Conservation (phyloP, 2,888 invertebrate genomes). For the Ypsolopha scabrella region DNA sequence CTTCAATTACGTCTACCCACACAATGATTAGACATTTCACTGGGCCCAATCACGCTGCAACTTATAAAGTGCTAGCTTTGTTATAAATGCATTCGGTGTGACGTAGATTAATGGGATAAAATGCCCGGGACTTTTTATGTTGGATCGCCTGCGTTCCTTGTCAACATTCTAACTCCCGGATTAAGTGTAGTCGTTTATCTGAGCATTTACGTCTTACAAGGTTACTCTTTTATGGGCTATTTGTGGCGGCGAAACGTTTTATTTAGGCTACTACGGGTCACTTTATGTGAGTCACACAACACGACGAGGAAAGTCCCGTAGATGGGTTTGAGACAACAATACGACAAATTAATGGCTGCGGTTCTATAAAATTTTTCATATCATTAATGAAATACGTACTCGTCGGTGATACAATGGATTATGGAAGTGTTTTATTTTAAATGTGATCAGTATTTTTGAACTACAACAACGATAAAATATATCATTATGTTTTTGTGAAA, state of each 20-base stretch:
- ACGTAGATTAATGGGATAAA: conserved; percentile 60
- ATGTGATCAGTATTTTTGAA: too few species aligned
- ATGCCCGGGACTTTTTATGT: conserved; percentile 46
- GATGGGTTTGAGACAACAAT: not conserved
- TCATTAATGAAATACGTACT: too few species aligned
- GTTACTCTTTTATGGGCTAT: conserved; percentile 38
- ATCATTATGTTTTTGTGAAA: too few species aligned
- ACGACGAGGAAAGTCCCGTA: not conserved
- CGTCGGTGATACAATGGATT: too few species aligned
- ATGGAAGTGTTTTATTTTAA: too few species aligned
- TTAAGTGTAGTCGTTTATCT: conserved; percentile 60
- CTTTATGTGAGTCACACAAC: conserved; percentile 20
- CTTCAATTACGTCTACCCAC: conserved; percentile 64
- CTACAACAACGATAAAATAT: too few species aligned
- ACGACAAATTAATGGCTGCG: too few species aligned
- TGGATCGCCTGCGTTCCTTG: conserved; percentile 55
- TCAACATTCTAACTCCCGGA: conserved; percentile 64
- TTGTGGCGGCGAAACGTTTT: conserved; percentile 34
- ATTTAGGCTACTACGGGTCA: conserved; percentile 38
- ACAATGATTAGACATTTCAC: conserved; percentile 65
- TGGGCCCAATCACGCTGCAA: conserved; percentile 42
- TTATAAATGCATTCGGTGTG: conserved; percentile 62
- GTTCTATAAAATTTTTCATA: too few species aligned
- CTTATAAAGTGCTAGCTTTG: conserved; percentile 62
- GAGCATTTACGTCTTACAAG: conserved; percentile 46